Evolutionary conservation across 1,140 invertebrate genomes (phyloP).

Genomic region (Drosophila ironensis): DNA sequence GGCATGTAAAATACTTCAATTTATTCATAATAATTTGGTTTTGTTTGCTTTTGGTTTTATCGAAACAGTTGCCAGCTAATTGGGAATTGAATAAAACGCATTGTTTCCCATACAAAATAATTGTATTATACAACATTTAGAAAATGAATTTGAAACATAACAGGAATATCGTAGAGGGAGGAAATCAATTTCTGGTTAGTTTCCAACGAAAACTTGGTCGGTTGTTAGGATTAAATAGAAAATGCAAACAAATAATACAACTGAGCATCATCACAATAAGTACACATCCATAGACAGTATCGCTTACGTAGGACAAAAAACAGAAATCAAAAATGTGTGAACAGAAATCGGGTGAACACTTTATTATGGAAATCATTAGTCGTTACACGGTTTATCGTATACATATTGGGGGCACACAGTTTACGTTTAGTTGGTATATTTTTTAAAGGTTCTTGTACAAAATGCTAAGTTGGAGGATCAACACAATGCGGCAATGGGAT

Average conservation of each 20-base stretch:
- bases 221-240: slow-evolving; percentile 12
- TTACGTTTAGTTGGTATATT: slow-evolving; percentile 31
- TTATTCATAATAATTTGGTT: slow-evolving; percentile 16
- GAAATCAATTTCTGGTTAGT: not conserved
- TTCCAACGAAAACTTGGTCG: too few species aligned
- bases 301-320: slow-evolving; percentile 21
- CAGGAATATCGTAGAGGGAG: slow-evolving; percentile 17
- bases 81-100: slow-evolving; percentile 51
- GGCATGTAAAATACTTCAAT: slow-evolving; percentile 51
- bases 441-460: slow-evolving; percentile 51
- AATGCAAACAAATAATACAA: slow-evolving; percentile 58
- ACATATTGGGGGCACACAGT: slow-evolving; percentile 46
- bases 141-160: slow-evolving; percentile 33
- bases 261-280: slow-evolving; percentile 58
- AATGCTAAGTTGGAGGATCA: slow-evolving; percentile 55
- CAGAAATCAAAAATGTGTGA: slow-evolving; percentile 2
- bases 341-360: slow-evolving; percentile 12
- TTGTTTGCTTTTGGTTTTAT: slow-evolving; percentile 14
- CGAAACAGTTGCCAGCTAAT: slow-evolving; percentile 36
- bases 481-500: slow-evolving; percentile 48
- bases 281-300: slow-evolving; percentile 52
- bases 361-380: too few species aligned
- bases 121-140: slow-evolving; percentile 71
- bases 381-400: not conserved
- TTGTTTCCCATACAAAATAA: slow-evolving; percentile 30